These are phyloP conservation scores for Lethocerus indicus DNA, from an alignment of 1,140 invertebrate genomes.

Conservation along the genomic window DNA sequence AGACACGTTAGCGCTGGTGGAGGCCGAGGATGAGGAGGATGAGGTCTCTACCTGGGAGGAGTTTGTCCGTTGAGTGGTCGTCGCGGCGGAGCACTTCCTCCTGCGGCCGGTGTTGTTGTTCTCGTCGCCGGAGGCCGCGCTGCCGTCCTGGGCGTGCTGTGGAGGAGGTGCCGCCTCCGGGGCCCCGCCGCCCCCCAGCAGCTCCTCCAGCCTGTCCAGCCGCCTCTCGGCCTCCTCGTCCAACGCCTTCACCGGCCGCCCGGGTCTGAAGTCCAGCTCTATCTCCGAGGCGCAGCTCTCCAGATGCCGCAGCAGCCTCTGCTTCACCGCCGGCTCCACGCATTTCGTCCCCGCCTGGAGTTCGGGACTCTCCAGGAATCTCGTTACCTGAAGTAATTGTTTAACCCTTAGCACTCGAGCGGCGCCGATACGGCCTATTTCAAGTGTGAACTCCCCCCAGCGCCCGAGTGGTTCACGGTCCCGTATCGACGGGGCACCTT, in stretches of 20 bases:
- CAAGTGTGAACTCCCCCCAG: too few species aligned
- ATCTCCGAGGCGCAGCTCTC: conserved; percentile 52
- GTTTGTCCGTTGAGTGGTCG: conserved; percentile 9
- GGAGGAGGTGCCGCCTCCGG: neutral
- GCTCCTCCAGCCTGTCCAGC: conserved; percentile 11
- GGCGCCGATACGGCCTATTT: too few species aligned
- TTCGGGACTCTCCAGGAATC: conserved; percentile 21
- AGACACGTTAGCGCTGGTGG: conserved; percentile 9
- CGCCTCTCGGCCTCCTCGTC: conserved; percentile 11
- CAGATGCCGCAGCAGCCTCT: conserved; percentile 43
- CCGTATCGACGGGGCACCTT: too few species aligned
- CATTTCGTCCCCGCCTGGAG: conserved; percentile 19
- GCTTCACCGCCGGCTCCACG: conserved; percentile 41
- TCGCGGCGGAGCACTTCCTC: neutral
- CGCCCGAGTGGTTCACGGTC: too few species aligned
- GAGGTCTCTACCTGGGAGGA: conserved; percentile 6
- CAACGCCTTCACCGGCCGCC: conserved; percentile 10
- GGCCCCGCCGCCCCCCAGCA: conserved; percentile 2
- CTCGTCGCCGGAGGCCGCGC: conserved; percentile 15
- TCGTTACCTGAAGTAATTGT: conserved; percentile 17
- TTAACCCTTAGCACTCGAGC: too few species aligned
- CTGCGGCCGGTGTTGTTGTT: conserved; percentile 15
- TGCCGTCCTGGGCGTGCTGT: neutral
- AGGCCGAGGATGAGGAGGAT: conserved; percentile 22
- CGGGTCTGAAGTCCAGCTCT: conserved; percentile 41